Evolutionary conservation across 92 coral and sea anemone species (phyloP), one percentile per base, ranked within the genome.

Genomic region (Actinernus sp.): DNA sequence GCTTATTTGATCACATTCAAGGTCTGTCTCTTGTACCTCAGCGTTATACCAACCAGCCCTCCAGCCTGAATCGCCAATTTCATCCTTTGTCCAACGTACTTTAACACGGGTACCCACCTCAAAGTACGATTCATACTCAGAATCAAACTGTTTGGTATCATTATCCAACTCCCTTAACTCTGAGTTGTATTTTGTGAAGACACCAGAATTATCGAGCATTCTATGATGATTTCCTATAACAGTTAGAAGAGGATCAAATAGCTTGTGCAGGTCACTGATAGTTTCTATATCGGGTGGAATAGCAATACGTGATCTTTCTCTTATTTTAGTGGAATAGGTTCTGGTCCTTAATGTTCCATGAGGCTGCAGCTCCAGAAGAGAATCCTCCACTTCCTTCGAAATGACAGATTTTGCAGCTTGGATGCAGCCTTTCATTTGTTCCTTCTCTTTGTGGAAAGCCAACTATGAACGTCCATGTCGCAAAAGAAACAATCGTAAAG

Each of bases 401-500:
- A 34, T 34, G 8, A 34, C 8, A 6, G 6, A 6, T 14, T 34
- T 34, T 34, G 41, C 41, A 34, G 14, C 6, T 6, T 6, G 6
- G 14, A 34, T 34, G 41, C 41, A 34, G 26, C 0, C 33, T 31
- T 39, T 34, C 9, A 74, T 39, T 0, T 3, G 2, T 17, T 45
- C 31, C 32, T 31, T 46, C 54, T 71, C 59, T 18, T 31, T 39
- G 47, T 71, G 14, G 17, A 50, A 8, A 26, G 31, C 40, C 34
- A 81, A 28, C 33, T 63, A 11, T 12, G 63, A 9, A 9, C 87
- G 63, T 2, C 66, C 52, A 58, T 81, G 79, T 0, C 68, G 26
- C 30, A 81, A 32, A 30, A 72, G 81, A 65, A 45, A 62, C 7
- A 62, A 58, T 8, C 78, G 55, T 1, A 75, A 61, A n/a, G 65